Evolutionary conservation across 2,113 vertebrate genomes (phyloP).

Genomic region (Pelecanus crispus): DNA sequence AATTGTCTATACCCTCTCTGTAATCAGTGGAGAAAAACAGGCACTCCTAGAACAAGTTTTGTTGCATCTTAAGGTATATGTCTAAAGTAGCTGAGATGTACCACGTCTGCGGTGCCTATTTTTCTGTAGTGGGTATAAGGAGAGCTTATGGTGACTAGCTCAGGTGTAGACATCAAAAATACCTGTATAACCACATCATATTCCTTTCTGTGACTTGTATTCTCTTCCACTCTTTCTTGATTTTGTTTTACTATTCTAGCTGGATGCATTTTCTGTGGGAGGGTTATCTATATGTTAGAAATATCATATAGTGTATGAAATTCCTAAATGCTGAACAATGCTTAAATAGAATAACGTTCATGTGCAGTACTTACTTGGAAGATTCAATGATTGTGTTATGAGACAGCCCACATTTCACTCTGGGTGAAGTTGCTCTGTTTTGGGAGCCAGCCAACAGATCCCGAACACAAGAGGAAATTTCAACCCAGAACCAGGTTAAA

Average conservation of each 20-base stretch:
- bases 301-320: not conserved
- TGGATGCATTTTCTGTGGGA: not conserved
- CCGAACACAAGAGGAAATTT: not conserved
- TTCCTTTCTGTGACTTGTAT: not conserved
- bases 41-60: not conserved
- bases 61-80: not conserved
- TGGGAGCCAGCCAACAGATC: not conserved
- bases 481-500: not conserved
- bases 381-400: not conserved
- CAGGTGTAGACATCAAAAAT: not conserved
- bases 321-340: not conserved
- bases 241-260: not conserved
- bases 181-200: not conserved
- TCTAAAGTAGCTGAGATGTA: not conserved
- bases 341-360: not conserved
- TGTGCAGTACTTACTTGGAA: not conserved
- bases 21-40: not conserved
- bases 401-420: not conserved
- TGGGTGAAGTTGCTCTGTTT: not conserved
- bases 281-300: not conserved
- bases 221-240: not conserved
- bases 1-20: not conserved
- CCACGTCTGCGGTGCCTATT: not conserved
- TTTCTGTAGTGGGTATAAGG: not conserved
- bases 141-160: not conserved